Conservation (phyloP, 2,888 invertebrate species). For the Tetragonisca angustula region DNA sequence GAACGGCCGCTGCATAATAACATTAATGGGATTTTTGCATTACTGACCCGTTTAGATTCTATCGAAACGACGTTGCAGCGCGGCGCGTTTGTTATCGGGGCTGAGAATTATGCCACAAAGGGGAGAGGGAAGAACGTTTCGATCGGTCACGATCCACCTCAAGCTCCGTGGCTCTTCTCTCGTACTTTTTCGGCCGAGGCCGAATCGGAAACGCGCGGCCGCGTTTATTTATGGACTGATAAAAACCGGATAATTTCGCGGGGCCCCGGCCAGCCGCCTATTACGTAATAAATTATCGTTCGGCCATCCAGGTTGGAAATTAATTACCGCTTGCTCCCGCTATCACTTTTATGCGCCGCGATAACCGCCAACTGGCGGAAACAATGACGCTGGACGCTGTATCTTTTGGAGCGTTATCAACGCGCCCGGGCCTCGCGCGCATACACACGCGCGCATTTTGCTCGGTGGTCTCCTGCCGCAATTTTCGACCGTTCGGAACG, state of each 20-base stretch:
- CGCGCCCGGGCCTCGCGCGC: conserved; percentile 13
- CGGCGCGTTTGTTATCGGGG: conserved; percentile 51
- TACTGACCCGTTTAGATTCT: conserved; percentile 59
- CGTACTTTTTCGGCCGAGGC: conserved; percentile 19
- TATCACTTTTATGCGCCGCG: conserved; percentile 56
- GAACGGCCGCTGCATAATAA: conserved; percentile 20
- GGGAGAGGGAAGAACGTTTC: background rate
- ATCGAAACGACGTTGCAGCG: conserved; percentile 37
- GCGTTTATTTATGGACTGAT: conserved; percentile 54
- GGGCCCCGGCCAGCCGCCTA: conserved; percentile 26
- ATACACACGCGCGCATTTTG: background rate
- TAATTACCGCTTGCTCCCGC: conserved; percentile 45
- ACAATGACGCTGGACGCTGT: conserved; percentile 45
- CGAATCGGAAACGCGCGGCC: background rate
- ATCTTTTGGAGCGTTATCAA: conserved; percentile 39
- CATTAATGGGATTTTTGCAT: conserved; percentile 66
- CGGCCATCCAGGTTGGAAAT: conserved; percentile 47
- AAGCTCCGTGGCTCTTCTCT: background rate
- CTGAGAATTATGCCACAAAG: conserved; percentile 44
- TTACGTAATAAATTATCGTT: conserved; percentile 56
- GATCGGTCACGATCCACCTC: background rate
- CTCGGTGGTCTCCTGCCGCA: background rate
- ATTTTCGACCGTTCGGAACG: conserved; percentile 13
- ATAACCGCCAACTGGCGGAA: conserved; percentile 52
- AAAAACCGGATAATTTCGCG: conserved; percentile 56